These are phyloP conservation scores for Noctua pronuba DNA, from an alignment of 2,888 invertebrate species.

Conservation along the genomic window DNA sequence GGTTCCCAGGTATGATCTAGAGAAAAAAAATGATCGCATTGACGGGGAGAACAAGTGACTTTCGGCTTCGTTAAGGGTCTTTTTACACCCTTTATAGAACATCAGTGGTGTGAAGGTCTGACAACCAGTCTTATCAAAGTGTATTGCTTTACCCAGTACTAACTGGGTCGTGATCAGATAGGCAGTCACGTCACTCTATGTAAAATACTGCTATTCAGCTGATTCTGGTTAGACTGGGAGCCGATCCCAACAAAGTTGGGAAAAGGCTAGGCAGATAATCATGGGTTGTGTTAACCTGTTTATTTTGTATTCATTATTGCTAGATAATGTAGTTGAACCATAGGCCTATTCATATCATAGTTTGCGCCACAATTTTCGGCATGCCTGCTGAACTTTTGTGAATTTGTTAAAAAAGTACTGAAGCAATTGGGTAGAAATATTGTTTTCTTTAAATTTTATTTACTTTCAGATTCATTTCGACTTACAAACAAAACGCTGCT, in stretches of 20 bases:
- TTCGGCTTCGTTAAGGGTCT: no score
- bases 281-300: no score
- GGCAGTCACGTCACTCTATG: background rate
- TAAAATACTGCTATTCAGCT: background rate
- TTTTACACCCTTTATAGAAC: background rate
- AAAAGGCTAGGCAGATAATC: background rate
- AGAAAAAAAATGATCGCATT: no score
- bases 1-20: no score
- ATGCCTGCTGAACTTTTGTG: no score
- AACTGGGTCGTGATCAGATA: background rate
- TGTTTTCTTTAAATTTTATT: background rate
- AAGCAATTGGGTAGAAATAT: no score
- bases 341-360: background rate
- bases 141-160: background rate
- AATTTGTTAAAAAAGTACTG: no score
- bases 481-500: no score
- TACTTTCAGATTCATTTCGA: background rate
- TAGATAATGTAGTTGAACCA: no score
- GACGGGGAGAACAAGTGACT: no score
- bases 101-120: background rate
- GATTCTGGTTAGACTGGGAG: no score
- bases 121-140: background rate
- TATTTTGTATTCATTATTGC: background rate
- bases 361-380: background rate
- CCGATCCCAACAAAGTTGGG: background rate